Evolutionary conservation across 1,140 invertebrate genomes (phyloP).

Genomic region (Eubasilissa regina): DNA sequence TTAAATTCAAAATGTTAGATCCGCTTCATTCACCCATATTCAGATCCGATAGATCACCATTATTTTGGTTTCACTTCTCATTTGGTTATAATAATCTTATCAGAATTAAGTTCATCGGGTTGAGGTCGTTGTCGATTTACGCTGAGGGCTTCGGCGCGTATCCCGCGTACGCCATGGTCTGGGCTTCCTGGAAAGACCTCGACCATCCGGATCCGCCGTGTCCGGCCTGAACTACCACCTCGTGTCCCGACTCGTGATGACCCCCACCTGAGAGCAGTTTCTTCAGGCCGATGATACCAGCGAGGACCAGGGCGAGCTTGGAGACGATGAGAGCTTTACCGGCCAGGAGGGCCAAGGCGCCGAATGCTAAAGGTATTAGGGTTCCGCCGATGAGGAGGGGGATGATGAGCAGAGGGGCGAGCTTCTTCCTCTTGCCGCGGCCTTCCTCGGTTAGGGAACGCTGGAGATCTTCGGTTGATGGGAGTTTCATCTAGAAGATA

Average conservation of each 20-base stretch:
- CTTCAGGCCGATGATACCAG: conserved; percentile 87
- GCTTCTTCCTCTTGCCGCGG: conserved; percentile 79
- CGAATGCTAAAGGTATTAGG: conserved; percentile 84
- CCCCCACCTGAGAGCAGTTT: conserved; percentile 80
- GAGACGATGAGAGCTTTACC: conserved; percentile 89
- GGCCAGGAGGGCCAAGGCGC: conserved; percentile 83
- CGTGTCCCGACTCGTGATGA: conserved; percentile 77
- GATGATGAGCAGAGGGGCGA: conserved; percentile 81
- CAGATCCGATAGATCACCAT: too few species aligned
- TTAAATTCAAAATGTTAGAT: too few species aligned
- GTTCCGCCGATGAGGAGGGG: conserved; percentile 85
- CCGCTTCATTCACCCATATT: too few species aligned
- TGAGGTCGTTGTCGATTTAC: conserved; percentile 28
- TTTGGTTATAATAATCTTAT: too few species aligned
- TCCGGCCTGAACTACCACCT: conserved; percentile 80
- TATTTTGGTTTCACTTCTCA: too few species aligned
- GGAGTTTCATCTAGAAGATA: conserved; percentile 75
- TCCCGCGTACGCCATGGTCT: conserved; percentile 77
- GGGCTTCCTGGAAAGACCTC: conserved; percentile 76
- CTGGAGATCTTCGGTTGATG: conserved; percentile 76
- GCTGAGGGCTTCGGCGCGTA: conserved; percentile 68
- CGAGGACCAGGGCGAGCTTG: conserved; percentile 85
- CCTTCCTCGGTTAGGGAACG: conserved; percentile 75
- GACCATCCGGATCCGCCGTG: conserved; percentile 81
- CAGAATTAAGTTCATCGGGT: too few species aligned